These are phyloP conservation scores for Nylanderia fulva DNA, from an alignment of 1,140 invertebrate species.

Conservation along the genomic window DNA sequence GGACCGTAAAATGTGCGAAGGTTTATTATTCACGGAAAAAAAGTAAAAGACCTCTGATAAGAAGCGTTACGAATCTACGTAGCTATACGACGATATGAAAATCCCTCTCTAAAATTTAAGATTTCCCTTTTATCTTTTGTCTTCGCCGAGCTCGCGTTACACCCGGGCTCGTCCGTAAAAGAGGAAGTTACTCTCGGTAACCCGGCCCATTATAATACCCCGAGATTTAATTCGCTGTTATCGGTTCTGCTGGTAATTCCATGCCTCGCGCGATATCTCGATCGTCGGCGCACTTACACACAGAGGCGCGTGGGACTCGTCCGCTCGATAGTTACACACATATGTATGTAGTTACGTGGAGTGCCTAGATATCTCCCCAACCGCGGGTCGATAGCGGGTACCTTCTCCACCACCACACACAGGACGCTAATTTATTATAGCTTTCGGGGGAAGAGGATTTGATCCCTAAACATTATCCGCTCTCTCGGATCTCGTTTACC, in stretches of 20 bases:
- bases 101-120: constrained; percentile 23
- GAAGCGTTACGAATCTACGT: background rate
- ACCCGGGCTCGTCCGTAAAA: constrained; percentile 31
- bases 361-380: constrained; percentile 40
- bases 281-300: constrained; percentile 19
- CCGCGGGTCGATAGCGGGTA: constrained; percentile 40
- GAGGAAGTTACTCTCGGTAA: constrained; percentile 53
- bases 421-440: constrained; percentile 59
- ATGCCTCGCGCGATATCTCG: constrained; percentile 49
- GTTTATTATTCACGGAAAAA: constrained; percentile 6
- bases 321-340: constrained; percentile 47
- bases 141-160: constrained; percentile 27
- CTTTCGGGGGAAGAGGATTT: constrained; percentile 57
- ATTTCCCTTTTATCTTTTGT: constrained; percentile 47
- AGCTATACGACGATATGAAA: constrained; percentile 15
- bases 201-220: constrained; percentile 54
- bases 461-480: constrained; percentile 59
- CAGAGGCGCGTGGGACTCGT: background rate
- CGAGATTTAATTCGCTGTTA: constrained; percentile 61
- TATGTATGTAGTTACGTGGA: constrained; percentile 18
- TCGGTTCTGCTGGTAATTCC: constrained; percentile 58
- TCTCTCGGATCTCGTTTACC: constrained; percentile 18
- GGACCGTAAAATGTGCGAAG: no score
- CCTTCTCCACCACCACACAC: constrained; percentile 32
- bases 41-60: constrained; percentile 12